Percentiles rank a stretch among this genome's conserved stretches.
Conservation (phyloP, 2,797 vertebrate genomes). For the Leuciscus waleckii region DNA sequence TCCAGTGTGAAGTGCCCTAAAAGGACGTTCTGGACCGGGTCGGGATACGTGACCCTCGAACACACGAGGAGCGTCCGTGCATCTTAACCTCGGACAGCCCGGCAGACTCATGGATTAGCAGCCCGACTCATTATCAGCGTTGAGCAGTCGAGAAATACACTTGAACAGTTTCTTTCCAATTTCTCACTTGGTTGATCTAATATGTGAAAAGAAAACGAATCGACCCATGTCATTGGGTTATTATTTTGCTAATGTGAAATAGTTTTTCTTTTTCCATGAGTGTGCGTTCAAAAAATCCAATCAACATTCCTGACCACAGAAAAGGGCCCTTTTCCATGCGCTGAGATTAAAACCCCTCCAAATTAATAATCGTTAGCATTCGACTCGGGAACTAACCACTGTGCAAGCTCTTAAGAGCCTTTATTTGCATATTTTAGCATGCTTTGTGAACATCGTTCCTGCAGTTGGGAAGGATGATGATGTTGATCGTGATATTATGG, state of each 20-base stretch:
- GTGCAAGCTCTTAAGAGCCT: conserved; percentile 58
- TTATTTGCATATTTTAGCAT: conserved; percentile 63
- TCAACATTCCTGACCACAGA: conserved; percentile 65
- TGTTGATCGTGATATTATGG: conserved; percentile 42
- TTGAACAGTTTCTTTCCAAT: conserved; percentile 67
- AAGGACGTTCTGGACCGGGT: background rate
- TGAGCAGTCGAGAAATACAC: conserved; percentile 58
- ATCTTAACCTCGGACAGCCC: conserved; percentile 54
- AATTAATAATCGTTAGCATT: conserved; percentile 67
- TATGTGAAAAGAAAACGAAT: conserved; percentile 66
- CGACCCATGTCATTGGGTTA: conserved; percentile 64
- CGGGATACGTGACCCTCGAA: conserved; percentile 22
- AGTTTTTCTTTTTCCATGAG: conserved; percentile 32
- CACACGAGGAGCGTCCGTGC: conserved; percentile 1
- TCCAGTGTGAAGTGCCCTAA: conserved; percentile 5
- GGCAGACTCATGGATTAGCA: conserved; percentile 62
- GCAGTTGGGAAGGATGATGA: conserved; percentile 36
- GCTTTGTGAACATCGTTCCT: conserved; percentile 53
- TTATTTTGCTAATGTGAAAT: conserved; percentile 67
- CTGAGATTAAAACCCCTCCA: conserved; percentile 62
- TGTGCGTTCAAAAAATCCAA: conserved; percentile 59
- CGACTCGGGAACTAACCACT: conserved; percentile 58
- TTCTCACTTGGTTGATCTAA: conserved; percentile 71
- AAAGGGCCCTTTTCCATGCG: conserved; percentile 47
- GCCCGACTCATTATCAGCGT: conserved; percentile 60